These are phyloP conservation scores for Paedocypris sp. DNA, from an alignment of 2,113 vertebrate species.

Conservation along the genomic window DNA sequence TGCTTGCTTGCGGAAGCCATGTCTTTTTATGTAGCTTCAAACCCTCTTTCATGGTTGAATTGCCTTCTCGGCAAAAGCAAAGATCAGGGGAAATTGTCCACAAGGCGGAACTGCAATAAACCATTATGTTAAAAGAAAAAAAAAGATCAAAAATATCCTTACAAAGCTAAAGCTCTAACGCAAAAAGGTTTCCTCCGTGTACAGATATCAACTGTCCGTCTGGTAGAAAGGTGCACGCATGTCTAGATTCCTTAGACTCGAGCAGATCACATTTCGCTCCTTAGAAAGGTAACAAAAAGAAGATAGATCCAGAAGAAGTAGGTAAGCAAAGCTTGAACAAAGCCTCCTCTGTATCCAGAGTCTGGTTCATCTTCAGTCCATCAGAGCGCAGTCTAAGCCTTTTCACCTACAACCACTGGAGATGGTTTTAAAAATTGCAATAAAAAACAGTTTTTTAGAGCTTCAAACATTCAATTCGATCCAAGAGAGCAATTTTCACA, in stretches of 20 bases:
- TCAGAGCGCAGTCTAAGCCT: constrained; percentile 30
- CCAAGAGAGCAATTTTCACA: too few relatives aligned
- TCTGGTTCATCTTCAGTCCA: constrained; percentile 39
- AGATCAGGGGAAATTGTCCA: constrained; percentile 3
- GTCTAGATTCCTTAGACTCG: neutral
- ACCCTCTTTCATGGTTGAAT: constrained; percentile 34
- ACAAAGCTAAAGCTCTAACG: neutral
- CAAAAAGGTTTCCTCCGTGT: too few relatives aligned
- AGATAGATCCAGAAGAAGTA: constrained; percentile 38
- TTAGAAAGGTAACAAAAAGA: constrained; percentile 46
- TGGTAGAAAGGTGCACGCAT: neutral
- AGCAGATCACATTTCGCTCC: constrained; percentile 39
- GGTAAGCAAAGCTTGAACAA: constrained; percentile 44
- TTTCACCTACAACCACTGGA: too few relatives aligned
- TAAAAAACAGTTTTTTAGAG: too few relatives aligned
- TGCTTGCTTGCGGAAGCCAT: neutral
- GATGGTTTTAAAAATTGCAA: too few relatives aligned
- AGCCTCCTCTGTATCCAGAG: constrained; percentile 41
- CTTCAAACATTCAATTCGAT: too few relatives aligned
- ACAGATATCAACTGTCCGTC: too few relatives aligned
- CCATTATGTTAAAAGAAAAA: neutral
- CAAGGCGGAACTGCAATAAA: neutral
- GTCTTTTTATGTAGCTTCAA: constrained; percentile 22
- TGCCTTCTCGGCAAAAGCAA: constrained; percentile 23
- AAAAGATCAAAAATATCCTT: neutral